A percentile compares a stretch with the other conserved stretches of the same genome.
Evolutionary conservation across 2,888 invertebrate genomes (phyloP).

Genomic region (Zelleria hepariella): DNA sequence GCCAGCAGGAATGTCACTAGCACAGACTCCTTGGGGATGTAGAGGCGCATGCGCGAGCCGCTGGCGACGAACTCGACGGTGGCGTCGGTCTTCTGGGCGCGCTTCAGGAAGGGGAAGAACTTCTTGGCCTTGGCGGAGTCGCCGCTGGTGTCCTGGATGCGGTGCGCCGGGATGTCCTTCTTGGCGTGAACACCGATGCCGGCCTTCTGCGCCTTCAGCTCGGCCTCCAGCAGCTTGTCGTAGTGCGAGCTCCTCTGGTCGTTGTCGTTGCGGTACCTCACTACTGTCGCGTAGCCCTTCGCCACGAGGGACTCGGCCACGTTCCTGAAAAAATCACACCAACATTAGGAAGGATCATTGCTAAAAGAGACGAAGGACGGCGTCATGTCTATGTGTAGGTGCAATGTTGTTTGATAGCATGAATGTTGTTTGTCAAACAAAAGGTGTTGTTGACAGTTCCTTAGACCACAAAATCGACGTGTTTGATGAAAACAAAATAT

Average conservation of each 20-base stretch:
- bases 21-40: conserved; percentile 93
- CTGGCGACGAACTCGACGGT: conserved; percentile 98
- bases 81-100: conserved; percentile 91
- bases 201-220: conserved; percentile 92
- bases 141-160: conserved; percentile 88
- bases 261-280: conserved; percentile 95
- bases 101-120: conserved; percentile 93
- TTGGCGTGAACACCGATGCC: conserved; percentile 84
- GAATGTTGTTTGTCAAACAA: too few relatives aligned
- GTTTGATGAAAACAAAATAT: too few relatives aligned
- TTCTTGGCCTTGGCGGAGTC: conserved; percentile 89
- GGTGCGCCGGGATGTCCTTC: conserved; percentile 87
- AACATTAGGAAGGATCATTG: conserved; percentile 6
- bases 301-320: conserved; percentile 93
- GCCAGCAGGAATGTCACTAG: conserved; percentile 94
- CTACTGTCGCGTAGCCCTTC: conserved; percentile 93
- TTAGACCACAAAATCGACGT: too few relatives aligned
- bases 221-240: conserved; percentile 92
- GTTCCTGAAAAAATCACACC: conserved; percentile 73
- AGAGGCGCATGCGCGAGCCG: conserved; percentile 93
- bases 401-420: too few relatives aligned
- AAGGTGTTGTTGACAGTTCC: too few relatives aligned
- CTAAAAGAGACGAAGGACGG: too few relatives aligned
- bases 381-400: too few relatives aligned
- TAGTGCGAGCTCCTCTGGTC: conserved; percentile 96